Base-by-base conservation (phyloP, 1,140 invertebrate species). In the Galleria mellonella region DNA sequence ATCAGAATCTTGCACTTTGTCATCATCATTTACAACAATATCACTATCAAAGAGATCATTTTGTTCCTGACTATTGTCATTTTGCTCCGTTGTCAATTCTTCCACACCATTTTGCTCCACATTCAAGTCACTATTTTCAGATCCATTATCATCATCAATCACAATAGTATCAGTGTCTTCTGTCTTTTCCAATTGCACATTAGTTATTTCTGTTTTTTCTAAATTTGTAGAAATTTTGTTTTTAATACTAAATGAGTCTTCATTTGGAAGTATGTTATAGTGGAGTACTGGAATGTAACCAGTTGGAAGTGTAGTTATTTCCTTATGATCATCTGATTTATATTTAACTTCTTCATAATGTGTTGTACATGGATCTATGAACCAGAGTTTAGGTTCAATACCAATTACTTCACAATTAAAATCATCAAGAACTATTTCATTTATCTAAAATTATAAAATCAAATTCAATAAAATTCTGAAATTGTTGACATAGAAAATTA, bases 261-360 rank as follows among this genome's bases (percentile, higher is more conserved):
- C 17, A 23, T 23, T 23, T 23, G 17, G 17, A 23, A 23, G 17
- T 41, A 46, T 10, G 54, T 42, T 14, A 55, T 14, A 37, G 43
- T 38, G 9, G 52, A 27, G 9, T 67, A 55, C 41, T 56, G 72
- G 4, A 56, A 39, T 50, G 66, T 68, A 0, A 60, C 45, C 76
- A 71, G 78, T 54, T 72, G 69, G 50, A 73, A 81, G 6, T 6
- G 6, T 6, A 23, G 17, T 23, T 23, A 23, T 23, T 23, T 6
- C 6, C 6, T 23, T 23, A 3, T 6, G 17, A 3, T 6, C 17
- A 2, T 23, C 17, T 23, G 17, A 23, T 23, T 23, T 2, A 23
- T 3, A 23, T 43, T 76, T 71, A 0, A 59, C 49, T 43, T 48
- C 41, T 50, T 81, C 70, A 61, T 64, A 77, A 28, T 65, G 61